A percentile compares a stretch with the other conserved stretches of the same genome.
Evolutionary conservation across 2,113 vertebrate genomes (phyloP).

Genomic region (Lasiurus cinereus): DNA sequence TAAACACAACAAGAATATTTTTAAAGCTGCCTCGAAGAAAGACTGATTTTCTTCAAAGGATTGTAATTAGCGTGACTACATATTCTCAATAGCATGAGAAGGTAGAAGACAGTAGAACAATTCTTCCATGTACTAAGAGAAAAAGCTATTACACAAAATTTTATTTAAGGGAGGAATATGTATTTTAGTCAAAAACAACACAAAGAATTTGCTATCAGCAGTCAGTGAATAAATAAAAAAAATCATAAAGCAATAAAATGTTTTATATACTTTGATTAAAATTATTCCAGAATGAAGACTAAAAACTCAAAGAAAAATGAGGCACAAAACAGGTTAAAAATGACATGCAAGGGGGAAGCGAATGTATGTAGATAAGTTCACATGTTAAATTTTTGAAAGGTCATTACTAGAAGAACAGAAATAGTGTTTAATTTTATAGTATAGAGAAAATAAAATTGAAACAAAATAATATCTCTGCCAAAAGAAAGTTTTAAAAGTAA

Average conservation of each 20-base stretch:
- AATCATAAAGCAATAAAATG: background rate
- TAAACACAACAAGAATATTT: background rate
- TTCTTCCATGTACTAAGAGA: background rate
- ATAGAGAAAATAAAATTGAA: background rate
- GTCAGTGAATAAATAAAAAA: background rate
- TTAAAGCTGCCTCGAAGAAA: constrained; percentile 17
- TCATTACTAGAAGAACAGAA: background rate
- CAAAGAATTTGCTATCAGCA: background rate
- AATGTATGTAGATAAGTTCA: background rate
- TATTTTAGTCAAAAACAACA: constrained; percentile 51
- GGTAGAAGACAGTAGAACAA: background rate
- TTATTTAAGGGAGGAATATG: background rate
- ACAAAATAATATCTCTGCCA: background rate
- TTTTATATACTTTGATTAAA: constrained; percentile 34
- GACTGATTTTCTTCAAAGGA: background rate
- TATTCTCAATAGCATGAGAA: constrained; percentile 5
- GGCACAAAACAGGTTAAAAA: background rate
- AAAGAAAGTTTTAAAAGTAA: background rate
- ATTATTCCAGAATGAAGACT: background rate
- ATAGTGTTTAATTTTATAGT: background rate
- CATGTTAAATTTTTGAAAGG: background rate
- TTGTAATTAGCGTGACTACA: background rate
- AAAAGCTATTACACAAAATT: background rate
- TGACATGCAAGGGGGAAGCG: background rate
- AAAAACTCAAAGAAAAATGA: background rate